A percentile compares a stretch with the other conserved stretches of the same genome.
Evolutionary conservation across 1,140 invertebrate species (phyloP).

Genomic region (Telenomus remus): DNA sequence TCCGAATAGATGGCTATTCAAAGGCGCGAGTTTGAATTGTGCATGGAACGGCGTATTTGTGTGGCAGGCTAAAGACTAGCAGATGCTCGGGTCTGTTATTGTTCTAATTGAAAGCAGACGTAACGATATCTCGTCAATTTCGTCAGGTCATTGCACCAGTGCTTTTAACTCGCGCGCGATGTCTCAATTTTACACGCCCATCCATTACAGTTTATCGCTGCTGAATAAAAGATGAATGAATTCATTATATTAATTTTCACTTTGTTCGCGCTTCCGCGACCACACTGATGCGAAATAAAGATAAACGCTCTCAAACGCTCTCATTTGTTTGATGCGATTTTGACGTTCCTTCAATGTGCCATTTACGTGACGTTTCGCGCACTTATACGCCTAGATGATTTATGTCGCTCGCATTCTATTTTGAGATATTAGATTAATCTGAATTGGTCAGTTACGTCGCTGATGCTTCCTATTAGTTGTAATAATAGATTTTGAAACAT

Average conservation of each 20-base stretch:
- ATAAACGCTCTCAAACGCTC: slow-evolving; percentile 32
- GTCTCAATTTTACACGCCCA: slow-evolving; percentile 28
- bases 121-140: slow-evolving; percentile 55
- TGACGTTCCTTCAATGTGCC: slow-evolving; percentile 11
- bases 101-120: slow-evolving; percentile 52
- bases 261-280: slow-evolving; percentile 31
- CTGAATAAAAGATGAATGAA: slow-evolving; percentile 52
- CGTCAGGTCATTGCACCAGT: slow-evolving; percentile 42
- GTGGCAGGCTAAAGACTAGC: slow-evolving; percentile 52
- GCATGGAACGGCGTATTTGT: slow-evolving; percentile 32
- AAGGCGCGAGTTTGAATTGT: slow-evolving; percentile 6
- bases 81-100: slow-evolving; percentile 54
- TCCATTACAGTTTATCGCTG: slow-evolving; percentile 43
- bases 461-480: slow-evolving; percentile 11
- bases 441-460: slow-evolving; percentile 20
- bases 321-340: slow-evolving; percentile 24
- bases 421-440: slow-evolving; percentile 25
- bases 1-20: slow-evolving; percentile 25
- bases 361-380: slow-evolving; percentile 21
- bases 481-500: slow-evolving; percentile 9
- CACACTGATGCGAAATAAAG: slow-evolving; percentile 40
- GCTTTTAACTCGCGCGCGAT: slow-evolving; percentile 40
- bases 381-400: slow-evolving; percentile 20
- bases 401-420: slow-evolving; percentile 30
- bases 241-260: slow-evolving; percentile 40